A percentile compares a stretch with the other conserved stretches of the same genome.
phyloP scores from a whole-genome alignment of 2,888 invertebrate species.

The Apodemia duryi region DNA sequence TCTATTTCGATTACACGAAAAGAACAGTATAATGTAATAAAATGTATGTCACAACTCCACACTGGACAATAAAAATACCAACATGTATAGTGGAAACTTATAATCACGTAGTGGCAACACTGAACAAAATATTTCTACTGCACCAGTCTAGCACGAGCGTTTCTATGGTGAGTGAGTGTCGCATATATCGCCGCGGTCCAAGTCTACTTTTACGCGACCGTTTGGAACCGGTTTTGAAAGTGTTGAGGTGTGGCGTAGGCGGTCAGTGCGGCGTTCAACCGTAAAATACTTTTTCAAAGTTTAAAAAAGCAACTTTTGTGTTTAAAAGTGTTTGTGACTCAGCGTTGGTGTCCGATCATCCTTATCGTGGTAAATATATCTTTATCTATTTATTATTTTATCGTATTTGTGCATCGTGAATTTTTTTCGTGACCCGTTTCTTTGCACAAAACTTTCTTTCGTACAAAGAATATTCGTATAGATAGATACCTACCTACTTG shows the following conservation, averaged over 20 bases:
- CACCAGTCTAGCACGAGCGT: slow-evolving; percentile 47
- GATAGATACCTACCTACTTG: too few species aligned
- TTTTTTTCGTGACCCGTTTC: slow-evolving; percentile 4
- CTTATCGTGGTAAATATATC: slow-evolving; percentile 31
- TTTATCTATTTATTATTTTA: slow-evolving; percentile 26
- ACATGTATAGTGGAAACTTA: slow-evolving; percentile 23
- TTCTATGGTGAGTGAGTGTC: slow-evolving; percentile 40
- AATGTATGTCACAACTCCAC: not conserved
- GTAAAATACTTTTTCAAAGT: slow-evolving; percentile 49
- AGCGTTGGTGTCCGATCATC: slow-evolving; percentile 20
- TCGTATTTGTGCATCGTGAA: slow-evolving; percentile 20
- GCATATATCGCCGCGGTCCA: slow-evolving; percentile 36
- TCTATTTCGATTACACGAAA: too few species aligned
- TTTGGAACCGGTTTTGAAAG: slow-evolving; percentile 71
- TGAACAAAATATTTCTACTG: slow-evolving; percentile 41
- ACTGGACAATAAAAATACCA: not conserved
- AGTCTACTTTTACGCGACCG: slow-evolving; percentile 66
- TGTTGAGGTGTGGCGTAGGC: slow-evolving; percentile 70
- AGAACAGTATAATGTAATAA: too few species aligned
- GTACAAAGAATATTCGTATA: not conserved
- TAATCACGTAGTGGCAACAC: slow-evolving; percentile 44
- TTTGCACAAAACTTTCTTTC: not conserved
- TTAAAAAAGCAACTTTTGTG: slow-evolving; percentile 32
- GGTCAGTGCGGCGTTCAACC: slow-evolving; percentile 60
- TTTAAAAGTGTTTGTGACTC: slow-evolving; percentile 29